These are phyloP conservation scores for Lasioglossum albipes DNA, from an alignment of 1,140 invertebrate genomes.

Conservation along the genomic window DNA sequence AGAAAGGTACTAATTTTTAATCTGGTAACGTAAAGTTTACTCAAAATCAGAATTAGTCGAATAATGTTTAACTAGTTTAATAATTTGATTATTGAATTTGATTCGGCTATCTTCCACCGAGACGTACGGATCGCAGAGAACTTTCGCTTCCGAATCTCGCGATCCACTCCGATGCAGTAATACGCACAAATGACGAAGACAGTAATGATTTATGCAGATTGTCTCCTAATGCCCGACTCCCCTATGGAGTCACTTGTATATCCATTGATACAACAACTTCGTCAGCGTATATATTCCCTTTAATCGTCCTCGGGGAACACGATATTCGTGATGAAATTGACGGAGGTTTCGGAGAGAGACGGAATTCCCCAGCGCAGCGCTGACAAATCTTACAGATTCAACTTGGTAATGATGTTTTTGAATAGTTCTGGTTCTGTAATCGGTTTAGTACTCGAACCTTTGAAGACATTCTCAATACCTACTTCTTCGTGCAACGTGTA, in stretches of 20 bases:
- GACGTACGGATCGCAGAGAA: too few relatives aligned
- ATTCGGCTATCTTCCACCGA: too few relatives aligned
- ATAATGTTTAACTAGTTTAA: too few relatives aligned
- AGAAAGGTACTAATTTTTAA: too few relatives aligned
- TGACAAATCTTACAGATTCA: neutral
- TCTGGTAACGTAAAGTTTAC: too few relatives aligned
- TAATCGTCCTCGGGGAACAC: constrained; percentile 34
- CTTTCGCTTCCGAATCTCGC: too few relatives aligned
- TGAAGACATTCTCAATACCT: neutral
- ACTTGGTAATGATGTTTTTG: neutral
- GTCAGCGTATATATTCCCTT: neutral
- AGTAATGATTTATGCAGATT: neutral
- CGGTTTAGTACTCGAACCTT: neutral
- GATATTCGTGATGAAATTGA: constrained; percentile 22
- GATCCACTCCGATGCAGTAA: neutral
- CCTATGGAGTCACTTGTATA: neutral
- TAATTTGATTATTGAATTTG: too few relatives aligned
- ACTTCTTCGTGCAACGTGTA: neutral
- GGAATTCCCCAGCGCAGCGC: constrained; percentile 23
- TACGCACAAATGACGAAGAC: neutral
- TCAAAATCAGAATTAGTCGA: too few relatives aligned
- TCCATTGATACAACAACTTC: neutral
- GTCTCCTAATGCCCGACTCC: neutral
- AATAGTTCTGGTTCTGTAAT: neutral
- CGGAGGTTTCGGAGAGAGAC: neutral